Base-by-base conservation (phyloP, 1,140 invertebrate genomes). In the Sinonovacula constricta region DNA sequence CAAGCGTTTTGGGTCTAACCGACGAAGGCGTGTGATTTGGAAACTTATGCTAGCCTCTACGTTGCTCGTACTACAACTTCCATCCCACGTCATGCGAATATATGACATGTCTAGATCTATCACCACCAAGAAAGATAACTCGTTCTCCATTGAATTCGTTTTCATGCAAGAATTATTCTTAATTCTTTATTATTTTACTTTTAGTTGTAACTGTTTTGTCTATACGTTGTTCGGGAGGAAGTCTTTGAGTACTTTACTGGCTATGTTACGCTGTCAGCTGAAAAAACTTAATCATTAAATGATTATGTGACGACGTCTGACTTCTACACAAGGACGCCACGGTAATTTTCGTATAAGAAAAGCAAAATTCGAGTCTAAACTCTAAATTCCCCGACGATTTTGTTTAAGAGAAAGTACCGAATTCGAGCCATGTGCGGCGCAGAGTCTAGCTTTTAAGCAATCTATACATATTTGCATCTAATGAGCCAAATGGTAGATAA, bases 11-110 rank as follows among this genome's bases (percentile, higher is more conserved):
- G 7, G 39, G 7, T 7, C 39, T 18, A 82, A 92, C 30, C 93
- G 93, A 31, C 94, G 95, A 83, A 90, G 92, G 7, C 95, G 94
- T 84, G 93, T 96, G n/a, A 96, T 95, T 2, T 94, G 95, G 87
- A 96, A 95, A 93, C 92, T 97, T 12, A 91, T 97, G 0, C 90
- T 96, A 30, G 95, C 96, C 22, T 96, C 95, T 0, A 94, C 93
- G 1, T 0, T 97, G 96, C 87, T 93, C 96, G 0, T 91, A 93
- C 53, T 91, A 96, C 28, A 96, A 96, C 88, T 95, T 22, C 95
- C 95, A 0, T 81, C 87, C n/a, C 89, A 91, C 82, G 70, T 79
- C 51, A 85, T 88, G 15, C 69, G 90, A 26, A 71, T 85, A 3
- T 85, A 86, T 59, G 72, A 81, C 30, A 84, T 86, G 81, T 79